Base-by-base conservation (phyloP, 2,888 invertebrate genomes). In the Aphrophora alni region DNA sequence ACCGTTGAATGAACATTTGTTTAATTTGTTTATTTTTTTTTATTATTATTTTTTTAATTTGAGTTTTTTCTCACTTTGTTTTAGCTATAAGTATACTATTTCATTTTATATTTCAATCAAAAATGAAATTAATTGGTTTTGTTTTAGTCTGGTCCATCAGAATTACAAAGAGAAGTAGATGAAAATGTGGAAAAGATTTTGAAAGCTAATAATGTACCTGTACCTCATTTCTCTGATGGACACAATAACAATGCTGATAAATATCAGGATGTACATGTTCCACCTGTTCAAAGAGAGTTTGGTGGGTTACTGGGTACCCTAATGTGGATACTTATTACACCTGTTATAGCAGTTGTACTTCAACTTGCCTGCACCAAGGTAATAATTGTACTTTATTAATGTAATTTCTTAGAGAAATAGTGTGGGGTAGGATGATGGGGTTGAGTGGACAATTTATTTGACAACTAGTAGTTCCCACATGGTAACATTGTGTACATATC, bases 331-430 rank as follows among this genome's bases (percentile, higher is more conserved):
- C 10, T 75, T 1, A 8, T 80, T 14, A 21, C 79, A 24, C 84
- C 83, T 0, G 68, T 77, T 12, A 24, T 76, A 28, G 82, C 80
- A 0, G 44, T 83, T 17, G 73, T 74, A 17, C 71, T 78, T 38
- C 82, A 82, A 27, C 77, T 84, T 17, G 78, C 82, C 38, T 84
- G 83, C 70, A 83, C 82, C 12, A 74, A 78, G 81, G 83, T 80
- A 75, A 80, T 27, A 27, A 24, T n/a, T n/a, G n/a, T n/a, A n/a
- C n/a, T n/a, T n/a, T n/a, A n/a, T n/a, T n/a, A n/a, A n/a, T n/a
- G n/a, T n/a, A n/a, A n/a, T n/a, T n/a, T n/a, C n/a, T n/a, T n/a
- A n/a, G n/a, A n/a, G n/a, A n/a, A n/a, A n/a, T n/a, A n/a, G n/a
- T n/a, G n/a, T n/a, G n/a, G n/a, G n/a, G n/a, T n/a, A n/a, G n/a